Base-by-base conservation (phyloP, 2,113 vertebrate genomes). In the Atrichornis clamosus region DNA sequence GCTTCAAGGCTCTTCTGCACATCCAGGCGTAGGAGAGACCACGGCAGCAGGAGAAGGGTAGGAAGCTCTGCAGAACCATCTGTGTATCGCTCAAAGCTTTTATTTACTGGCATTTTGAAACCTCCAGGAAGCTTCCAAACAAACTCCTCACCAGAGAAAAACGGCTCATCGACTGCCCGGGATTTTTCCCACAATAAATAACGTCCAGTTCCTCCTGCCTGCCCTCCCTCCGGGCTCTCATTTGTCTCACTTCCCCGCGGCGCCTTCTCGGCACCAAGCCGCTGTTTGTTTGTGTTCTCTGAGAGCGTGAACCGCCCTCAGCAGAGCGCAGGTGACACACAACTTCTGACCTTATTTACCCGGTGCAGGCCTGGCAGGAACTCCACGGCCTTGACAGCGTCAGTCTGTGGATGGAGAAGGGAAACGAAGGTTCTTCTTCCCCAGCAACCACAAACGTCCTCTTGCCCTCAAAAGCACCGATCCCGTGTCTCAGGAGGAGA, bases 121-220 rank as follows among this genome's bases (percentile, higher is more conserved):
- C 17, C 90, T 67, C 72, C 78, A 39, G 82, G 70, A 96, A 94
- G 75, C 58, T 80, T 86, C 75, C 52, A 92, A 79, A 85, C 62
- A 58, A 92, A 84, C 27, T 28, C 53, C 62, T 42, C 30, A 4
- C 65, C 37, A 32, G 9, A 28, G 52, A 18, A 69, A 28, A 75
- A 24, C 0, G 1, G 72, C 74, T 90, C 88, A 72, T 42, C 7
- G 85, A 37, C 69, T 41, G 76, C 35, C 90, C 47, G 68, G 56
- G 68, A 2, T 55, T 80, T 7, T 78, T 55, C 67, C 65, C 59
- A 23, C 60, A 47, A 6, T 59, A 91, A 95, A 78, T 11, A 78
- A 50, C 2, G 1, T 3, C 20, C 56, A 22, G 26, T 13, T 89
- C 80, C 59, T 78, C 76, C 80, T 64, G 76, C 69, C 32, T 41